A percentile compares a stretch with the other conserved stretches of the same genome.
Conservation (phyloP, 2,113 vertebrate species). For the Puffinus mauretanicus region DNA sequence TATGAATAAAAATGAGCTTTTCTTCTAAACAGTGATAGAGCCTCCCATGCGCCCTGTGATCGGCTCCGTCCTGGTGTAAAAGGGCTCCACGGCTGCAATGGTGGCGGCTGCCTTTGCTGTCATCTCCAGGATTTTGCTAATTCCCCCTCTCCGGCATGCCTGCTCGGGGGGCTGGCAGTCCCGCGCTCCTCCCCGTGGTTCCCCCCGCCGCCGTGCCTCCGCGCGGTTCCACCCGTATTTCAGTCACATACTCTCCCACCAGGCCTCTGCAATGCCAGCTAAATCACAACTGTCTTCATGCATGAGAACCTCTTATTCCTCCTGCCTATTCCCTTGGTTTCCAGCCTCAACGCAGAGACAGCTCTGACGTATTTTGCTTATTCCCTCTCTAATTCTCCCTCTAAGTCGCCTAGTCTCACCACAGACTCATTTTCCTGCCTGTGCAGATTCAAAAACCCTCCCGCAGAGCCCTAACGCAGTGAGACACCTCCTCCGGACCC, state of each 20-base stretch:
- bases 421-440: background rate
- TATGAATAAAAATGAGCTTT: conserved; percentile 47
- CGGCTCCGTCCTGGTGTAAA: background rate
- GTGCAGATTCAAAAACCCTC: background rate
- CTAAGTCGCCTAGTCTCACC: background rate
- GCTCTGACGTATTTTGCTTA: conserved; percentile 55
- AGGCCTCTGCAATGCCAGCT: background rate
- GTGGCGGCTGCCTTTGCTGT: background rate
- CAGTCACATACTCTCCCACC: background rate
- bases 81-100: background rate
- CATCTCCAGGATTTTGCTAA: background rate
- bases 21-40: background rate
- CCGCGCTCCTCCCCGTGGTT: background rate
- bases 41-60: background rate
- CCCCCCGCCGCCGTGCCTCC: background rate
- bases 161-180: background rate
- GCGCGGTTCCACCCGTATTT: background rate
- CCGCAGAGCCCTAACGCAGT: rapidly evolving
- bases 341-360: conserved; percentile 5
- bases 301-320: conserved; percentile 44
- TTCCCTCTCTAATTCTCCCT: conserved; percentile 16
- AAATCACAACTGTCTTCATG: conserved; percentile 45
- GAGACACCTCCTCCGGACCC: background rate
- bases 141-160: background rate
- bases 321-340: conserved; percentile 48